Evolutionary conservation across 2,888 invertebrate species (phyloP), one percentile per base, ranked within the genome.

Genomic region (Nomada goodeniana): DNA sequence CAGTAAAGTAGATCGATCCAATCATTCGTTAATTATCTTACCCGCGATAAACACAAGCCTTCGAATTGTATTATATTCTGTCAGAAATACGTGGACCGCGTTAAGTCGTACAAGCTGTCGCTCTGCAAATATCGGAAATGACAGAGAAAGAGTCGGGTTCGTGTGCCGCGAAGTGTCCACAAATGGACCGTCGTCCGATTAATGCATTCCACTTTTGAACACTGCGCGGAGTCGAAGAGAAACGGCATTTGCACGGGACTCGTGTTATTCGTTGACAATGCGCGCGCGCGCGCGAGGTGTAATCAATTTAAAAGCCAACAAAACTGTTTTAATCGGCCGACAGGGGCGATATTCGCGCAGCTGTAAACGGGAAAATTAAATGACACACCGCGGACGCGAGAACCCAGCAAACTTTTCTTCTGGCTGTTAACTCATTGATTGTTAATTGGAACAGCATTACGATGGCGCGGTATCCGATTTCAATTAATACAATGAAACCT

Each of bases 291-390:
- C 26, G 18, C 53, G 44, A 55, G 18, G 15, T 55, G 63, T 20
- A 55, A 76, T 71, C 71, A 71, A 71, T 64, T 64, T n/a, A 23
- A 15, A 13, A 42, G 10, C 29, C 52, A 72, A 71, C 64, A 59
- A 76, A 76, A 72, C 59, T 57, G 59, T 55, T 76, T 57, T 64
- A 76, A 76, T 72, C 72, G 64, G n/a, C 42, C 15, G 72, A 72
- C 57, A 50, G 18, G 64, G 59, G 47, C 61, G 57, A 42, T 63
- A 59, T 26, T 47, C 47, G 13, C 59, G 13, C 44, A 20, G 15
- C 29, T 59, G 57, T 44, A 52, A 64, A 71, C 52, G 57, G 13
- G 15, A 7, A 18, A 55, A 57, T 26, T 23, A 47, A 53, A 64
- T 2, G 42, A 69, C 13, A 44, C 42, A 10, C 20, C 2, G 9